Percentiles rank a stretch among this genome's conserved stretches.
Evolutionary conservation across 2,888 invertebrate species (phyloP).

Genomic region (Cremastinae sp.): DNA sequence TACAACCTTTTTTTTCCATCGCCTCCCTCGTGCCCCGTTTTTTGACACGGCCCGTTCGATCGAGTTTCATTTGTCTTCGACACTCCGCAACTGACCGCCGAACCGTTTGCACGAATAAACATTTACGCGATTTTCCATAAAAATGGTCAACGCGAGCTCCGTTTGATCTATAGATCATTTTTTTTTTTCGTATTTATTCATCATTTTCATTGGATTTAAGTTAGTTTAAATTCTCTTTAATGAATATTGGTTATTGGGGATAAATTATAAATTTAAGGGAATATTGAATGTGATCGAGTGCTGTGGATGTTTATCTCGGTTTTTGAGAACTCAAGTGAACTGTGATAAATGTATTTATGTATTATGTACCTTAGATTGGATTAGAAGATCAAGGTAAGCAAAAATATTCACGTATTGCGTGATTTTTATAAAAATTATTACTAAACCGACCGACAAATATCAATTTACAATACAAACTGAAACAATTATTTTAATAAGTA

Average conservation of each 20-base stretch:
- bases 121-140: constrained; percentile 63
- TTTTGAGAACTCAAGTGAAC: constrained; percentile 44
- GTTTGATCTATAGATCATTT: constrained; percentile 17
- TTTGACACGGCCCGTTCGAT: constrained; percentile 75
- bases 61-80: constrained; percentile 77
- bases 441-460: no score
- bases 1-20: no score
- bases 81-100: constrained; percentile 71
- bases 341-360: constrained; percentile 43
- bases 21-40: constrained; percentile 74
- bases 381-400: constrained; percentile 67
- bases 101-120: constrained; percentile 59
- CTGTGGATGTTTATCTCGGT: constrained; percentile 51
- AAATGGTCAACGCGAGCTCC: constrained; percentile 45
- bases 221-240: no score
- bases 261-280: no score
- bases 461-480: no score
- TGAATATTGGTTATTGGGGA: no score
- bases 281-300: constrained; percentile 50
- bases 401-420: constrained; percentile 18
- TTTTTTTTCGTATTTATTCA: background rate
- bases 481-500: no score
- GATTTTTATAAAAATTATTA: no score
- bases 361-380: constrained; percentile 68
- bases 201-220: background rate